phyloP scores from a whole-genome alignment of 2,888 invertebrate genomes.

The Anaspis maculata region DNA sequence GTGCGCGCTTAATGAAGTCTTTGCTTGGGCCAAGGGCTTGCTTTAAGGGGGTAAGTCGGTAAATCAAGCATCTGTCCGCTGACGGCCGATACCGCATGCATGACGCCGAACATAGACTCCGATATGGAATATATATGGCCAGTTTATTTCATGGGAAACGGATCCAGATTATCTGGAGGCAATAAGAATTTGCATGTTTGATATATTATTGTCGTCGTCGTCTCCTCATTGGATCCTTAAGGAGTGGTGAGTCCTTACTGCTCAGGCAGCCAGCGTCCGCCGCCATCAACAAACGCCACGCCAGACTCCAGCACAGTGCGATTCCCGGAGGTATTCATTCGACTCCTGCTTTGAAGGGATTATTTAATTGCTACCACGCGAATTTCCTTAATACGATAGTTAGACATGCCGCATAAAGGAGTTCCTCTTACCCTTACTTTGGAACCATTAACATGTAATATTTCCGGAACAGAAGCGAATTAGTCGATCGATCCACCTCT shows the following conservation, averaged over 20 bases:
- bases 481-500: conserved; percentile 26
- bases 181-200: conserved; percentile 16
- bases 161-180: conserved; percentile 23
- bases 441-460: conserved; percentile 41
- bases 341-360: conserved; percentile 44
- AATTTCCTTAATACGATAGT: conserved; percentile 43
- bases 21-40: neutral
- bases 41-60: conserved; percentile 6
- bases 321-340: conserved; percentile 42
- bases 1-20: conserved; percentile 6
- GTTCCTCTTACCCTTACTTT: conserved; percentile 41
- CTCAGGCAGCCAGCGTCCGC: conserved; percentile 11
- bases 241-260: no score
- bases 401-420: conserved; percentile 40
- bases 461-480: conserved; percentile 31
- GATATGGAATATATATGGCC: conserved; percentile 30
- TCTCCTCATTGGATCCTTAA: no score
- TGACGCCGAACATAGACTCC: conserved; percentile 22
- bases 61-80: conserved; percentile 26
- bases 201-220: conserved; percentile 14
- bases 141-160: conserved; percentile 26
- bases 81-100: conserved; percentile 25
- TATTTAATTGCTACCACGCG: conserved; percentile 42
- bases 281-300: conserved; percentile 7
- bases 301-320: conserved; percentile 10